Evolutionary conservation across 2,888 invertebrate species (phyloP).

Genomic region (Macroteleia sp.): DNA sequence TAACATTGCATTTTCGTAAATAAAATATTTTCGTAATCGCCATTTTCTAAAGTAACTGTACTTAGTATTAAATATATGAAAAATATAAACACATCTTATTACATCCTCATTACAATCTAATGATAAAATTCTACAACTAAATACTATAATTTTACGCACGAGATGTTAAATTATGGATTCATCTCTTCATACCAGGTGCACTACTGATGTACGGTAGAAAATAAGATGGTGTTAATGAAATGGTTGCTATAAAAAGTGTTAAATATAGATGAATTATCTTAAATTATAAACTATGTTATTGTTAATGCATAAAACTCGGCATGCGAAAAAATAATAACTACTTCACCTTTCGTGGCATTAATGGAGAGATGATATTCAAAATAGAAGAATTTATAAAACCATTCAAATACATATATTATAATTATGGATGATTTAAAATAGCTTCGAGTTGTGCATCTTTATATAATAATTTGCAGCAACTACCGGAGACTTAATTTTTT

Average conservation of each 20-base stretch:
- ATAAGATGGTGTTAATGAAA: slow-evolving; percentile 7
- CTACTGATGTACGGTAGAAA: slow-evolving; percentile 7
- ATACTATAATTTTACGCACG: slow-evolving; percentile 46
- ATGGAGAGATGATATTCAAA: no score
- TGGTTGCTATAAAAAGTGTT: slow-evolving; percentile 4
- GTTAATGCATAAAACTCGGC: no score
- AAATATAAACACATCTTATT: slow-evolving; percentile 42
- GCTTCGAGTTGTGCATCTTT: slow-evolving; percentile 5
- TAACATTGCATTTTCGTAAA: not conserved
- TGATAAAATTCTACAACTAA: slow-evolving; percentile 33
- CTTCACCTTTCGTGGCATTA: no score
- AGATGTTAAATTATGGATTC: slow-evolving; percentile 23
- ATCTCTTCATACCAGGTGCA: slow-evolving; percentile 10
- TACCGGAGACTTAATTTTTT: slow-evolving; percentile 18
- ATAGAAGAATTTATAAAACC: not conserved
- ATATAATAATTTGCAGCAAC: slow-evolving; percentile 20
- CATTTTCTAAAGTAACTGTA: slow-evolving; percentile 21
- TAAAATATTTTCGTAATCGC: slow-evolving; percentile 4
- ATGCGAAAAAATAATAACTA: no score
- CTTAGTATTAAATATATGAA: slow-evolving; percentile 14
- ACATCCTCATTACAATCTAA: slow-evolving; percentile 32
- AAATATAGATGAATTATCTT: slow-evolving; percentile 8
- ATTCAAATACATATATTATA: slow-evolving; percentile 7
- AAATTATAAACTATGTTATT: slow-evolving; percentile 10
- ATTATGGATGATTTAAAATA: slow-evolving; percentile 10